Base-by-base conservation (phyloP, 2,888 invertebrate species). In the Chymomyza procnemis region DNA sequence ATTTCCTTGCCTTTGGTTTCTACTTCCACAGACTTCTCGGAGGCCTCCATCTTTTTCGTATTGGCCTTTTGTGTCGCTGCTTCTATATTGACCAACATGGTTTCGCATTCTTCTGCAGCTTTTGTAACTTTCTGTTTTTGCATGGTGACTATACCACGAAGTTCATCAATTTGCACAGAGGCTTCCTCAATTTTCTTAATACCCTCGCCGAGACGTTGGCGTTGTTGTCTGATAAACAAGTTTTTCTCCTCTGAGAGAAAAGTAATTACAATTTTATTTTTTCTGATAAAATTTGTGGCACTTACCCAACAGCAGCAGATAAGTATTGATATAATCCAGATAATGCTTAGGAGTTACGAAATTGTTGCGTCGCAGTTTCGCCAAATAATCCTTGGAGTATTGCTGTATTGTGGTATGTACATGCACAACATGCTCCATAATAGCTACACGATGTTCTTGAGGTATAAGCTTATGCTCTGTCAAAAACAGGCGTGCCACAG, bases 341-440 rank as follows among this genome's bases (percentile, higher is more conserved):
- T 96, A 98, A 88, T 97, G 97, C 80, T 97, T 97, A 0, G 97
- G 97, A 0, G 97, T 97, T 1, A 97, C 96, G 89, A 95, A 97
- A 91, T 97, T 97, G 89, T 93, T 94, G 12, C 97, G 92, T 16
- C 97, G 92, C 60, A 97, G 90, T 69, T 95, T 95, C 67, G 93
- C 90, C 22, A 93, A 91, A 88, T 96, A 98, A 75, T 95, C 95
- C 0, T 88, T 88, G 0, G 96, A 95, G 90, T 96, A 97, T 0
- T 92, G 90, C 48, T 93, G 93, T 6, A 97, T 94, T 0, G 94
- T 93, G 82, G 93, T 93, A 89, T 98, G 98, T 0, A 97, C 97
- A 88, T 96, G 94, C 0, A 97, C 97, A 1, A 97, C 95, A 88
- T 97, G 97, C 54, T 94, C 93, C 1, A 97, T 95, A 16, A 98